Evolutionary conservation across 2,888 invertebrate species (phyloP), one percentile per base, ranked within the genome.

Genomic region (Alentia gelatinosa): DNA sequence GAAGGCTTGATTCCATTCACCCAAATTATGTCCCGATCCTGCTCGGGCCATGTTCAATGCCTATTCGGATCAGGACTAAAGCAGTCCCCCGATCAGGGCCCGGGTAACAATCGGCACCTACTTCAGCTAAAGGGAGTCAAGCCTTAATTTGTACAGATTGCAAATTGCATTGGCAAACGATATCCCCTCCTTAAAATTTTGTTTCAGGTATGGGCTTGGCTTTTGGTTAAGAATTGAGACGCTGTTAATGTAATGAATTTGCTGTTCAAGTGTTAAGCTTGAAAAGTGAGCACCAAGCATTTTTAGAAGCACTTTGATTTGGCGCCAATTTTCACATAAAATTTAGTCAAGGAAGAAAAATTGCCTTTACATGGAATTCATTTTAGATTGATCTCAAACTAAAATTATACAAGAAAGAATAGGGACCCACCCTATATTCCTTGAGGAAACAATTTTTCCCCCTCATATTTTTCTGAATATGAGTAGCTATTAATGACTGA

Each of bases 361-460:
- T 12, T 30, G 26, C 68, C 1, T 68, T 68, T 30, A 68, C 26
- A 26, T 30, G 12, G 35, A 37, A 15, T 63, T 26, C 4, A 37
- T 35, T 79, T 35, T 79, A 39, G 79, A 35, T 39, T 79, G 79
- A 79, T 79, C 79, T 79, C 79, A 79, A 35, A 37, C 63, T 63
- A 15, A 63, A n/a, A 63, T 47, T 9, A 47, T 47, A 19, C 19
- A 47, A n/a, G n/a, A n/a, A n/a, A n/a, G n/a, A n/a, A n/a, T n/a
- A n/a, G n/a, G n/a, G n/a, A n/a, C n/a, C n/a, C n/a, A 47, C 47
- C 47, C 19, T 47, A 47, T 47, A 47, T 47, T 12, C 47, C 9
- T 9, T 47, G 9, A 47, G 19, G 9, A 12, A 9, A 12, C 47
- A 12, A 12, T 47, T 12, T 12, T 12, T 47, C 47, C 19, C 19